phyloP scores from a whole-genome alignment of 2,113 vertebrate genomes.

The Charina bottae region DNA sequence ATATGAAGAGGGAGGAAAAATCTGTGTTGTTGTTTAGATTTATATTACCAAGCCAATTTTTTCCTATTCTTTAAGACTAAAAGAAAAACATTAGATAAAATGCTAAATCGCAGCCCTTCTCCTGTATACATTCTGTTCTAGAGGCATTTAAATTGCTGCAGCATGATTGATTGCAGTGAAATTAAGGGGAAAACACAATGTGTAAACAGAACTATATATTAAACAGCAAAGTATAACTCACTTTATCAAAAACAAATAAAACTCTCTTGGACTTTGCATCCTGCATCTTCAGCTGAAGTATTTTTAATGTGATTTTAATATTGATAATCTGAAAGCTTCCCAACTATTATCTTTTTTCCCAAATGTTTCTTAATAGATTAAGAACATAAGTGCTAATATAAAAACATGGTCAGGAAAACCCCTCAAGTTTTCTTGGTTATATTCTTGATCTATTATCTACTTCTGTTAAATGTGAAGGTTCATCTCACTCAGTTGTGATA shows the following conservation, averaged over 20 bases:
- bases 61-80: slow-evolving; percentile 37
- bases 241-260: neutral
- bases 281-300: slow-evolving; percentile 30
- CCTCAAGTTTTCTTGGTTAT: slow-evolving; percentile 44
- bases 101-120: slow-evolving; percentile 34
- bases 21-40: neutral
- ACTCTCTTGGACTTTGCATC: slow-evolving; percentile 44
- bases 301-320: slow-evolving; percentile 53
- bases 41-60: slow-evolving; percentile 17
- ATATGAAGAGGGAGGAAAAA: neutral
- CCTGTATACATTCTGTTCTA: slow-evolving; percentile 39
- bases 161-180: slow-evolving; percentile 39
- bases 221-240: slow-evolving; percentile 26
- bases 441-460: slow-evolving; percentile 48
- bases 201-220: slow-evolving; percentile 34
- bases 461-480: slow-evolving; percentile 48
- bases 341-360: slow-evolving; percentile 44
- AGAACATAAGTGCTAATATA: slow-evolving; percentile 34
- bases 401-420: slow-evolving; percentile 41
- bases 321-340: slow-evolving; percentile 46
- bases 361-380: slow-evolving; percentile 56
- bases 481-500: slow-evolving; percentile 41
- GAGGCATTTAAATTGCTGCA: slow-evolving; percentile 47
- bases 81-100: slow-evolving; percentile 55
- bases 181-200: slow-evolving; percentile 16